phyloP scores from a whole-genome alignment of 2,113 vertebrate species.

The Anoura caudifer region DNA sequence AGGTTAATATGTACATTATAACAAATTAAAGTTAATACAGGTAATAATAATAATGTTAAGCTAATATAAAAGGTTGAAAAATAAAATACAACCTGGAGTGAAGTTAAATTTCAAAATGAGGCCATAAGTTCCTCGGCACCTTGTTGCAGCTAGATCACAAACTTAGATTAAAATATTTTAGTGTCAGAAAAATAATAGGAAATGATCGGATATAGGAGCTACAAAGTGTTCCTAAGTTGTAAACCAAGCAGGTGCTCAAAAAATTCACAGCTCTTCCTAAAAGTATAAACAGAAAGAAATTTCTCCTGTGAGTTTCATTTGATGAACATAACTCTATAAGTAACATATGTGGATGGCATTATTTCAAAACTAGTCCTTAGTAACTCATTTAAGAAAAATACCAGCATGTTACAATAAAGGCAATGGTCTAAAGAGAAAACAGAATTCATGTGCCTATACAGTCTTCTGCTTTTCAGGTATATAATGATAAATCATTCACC shows the following conservation, averaged over 20 bases:
- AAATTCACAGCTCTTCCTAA: not conserved
- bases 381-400: not conserved
- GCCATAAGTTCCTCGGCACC: not conserved
- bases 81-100: not conserved
- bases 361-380: not conserved
- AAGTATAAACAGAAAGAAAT: not conserved
- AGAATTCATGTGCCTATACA: not conserved
- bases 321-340: not conserved
- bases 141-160: not conserved
- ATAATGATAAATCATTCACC: not conserved
- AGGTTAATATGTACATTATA: no score
- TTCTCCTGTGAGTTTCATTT: not conserved
- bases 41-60: not conserved
- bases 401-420: not conserved
- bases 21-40: not conserved
- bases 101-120: not conserved
- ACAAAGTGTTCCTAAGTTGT: not conserved
- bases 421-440: not conserved
- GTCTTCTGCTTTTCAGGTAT: not conserved
- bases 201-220: not conserved
- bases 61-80: not conserved
- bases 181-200: not conserved
- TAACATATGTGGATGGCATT: not conserved
- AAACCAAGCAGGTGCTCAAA: not conserved
- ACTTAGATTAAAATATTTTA: not conserved